Conservation (phyloP, 2,113 vertebrate genomes). For the Spea bombifrons region DNA sequence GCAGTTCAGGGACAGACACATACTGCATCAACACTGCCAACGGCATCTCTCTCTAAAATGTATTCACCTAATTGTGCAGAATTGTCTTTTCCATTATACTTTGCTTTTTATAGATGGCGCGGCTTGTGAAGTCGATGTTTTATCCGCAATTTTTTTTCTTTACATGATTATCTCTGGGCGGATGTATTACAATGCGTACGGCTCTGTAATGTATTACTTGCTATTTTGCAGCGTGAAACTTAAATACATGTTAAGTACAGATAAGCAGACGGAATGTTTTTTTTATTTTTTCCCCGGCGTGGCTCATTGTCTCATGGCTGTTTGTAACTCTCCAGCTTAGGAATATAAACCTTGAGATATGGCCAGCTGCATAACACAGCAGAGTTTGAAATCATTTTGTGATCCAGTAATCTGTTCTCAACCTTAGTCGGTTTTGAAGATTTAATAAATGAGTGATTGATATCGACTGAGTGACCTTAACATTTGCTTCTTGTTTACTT, state of each 20-base stretch:
- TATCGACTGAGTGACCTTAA: constrained; percentile 19
- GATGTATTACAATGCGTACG: background rate
- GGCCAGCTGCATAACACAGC: constrained; percentile 23
- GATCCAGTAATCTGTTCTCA: constrained; percentile 38
- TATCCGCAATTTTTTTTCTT: no score
- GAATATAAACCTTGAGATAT: constrained; percentile 21
- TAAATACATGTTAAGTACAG: background rate
- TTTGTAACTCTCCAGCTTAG: constrained; percentile 7
- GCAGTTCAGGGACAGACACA: no score
- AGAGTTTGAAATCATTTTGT: constrained; percentile 36
- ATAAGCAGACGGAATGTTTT: constrained; percentile 14
- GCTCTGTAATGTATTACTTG: background rate
- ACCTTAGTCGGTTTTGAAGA: constrained; percentile 16
- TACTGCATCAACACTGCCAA: no score
- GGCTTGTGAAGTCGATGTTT: no score
- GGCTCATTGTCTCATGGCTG: constrained; percentile 18
- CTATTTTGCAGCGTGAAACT: background rate
- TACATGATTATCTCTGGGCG: background rate
- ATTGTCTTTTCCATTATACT: no score
- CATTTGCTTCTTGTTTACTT: constrained; percentile 28
- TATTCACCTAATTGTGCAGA: no score
- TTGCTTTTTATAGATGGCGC: no score
- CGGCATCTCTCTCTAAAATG: no score
- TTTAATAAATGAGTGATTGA: constrained; percentile 32
- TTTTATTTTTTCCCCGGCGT: background rate